phyloP scores from a whole-genome alignment of 2,797 vertebrate species.

The Melanotaenia pygmaea region DNA sequence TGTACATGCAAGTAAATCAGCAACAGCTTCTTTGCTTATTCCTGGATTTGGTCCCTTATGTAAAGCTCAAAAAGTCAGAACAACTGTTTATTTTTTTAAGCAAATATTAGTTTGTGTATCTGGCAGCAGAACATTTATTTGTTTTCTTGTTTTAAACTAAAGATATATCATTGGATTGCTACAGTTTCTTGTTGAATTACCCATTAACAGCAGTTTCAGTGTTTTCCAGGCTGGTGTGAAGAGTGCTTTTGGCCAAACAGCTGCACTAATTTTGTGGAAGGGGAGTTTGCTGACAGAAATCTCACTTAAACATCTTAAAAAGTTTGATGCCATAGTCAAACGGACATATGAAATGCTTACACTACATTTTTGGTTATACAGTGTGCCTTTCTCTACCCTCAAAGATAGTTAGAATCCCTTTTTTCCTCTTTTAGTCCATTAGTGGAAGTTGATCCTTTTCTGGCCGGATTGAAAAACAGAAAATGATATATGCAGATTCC shows the following conservation, averaged over 20 bases:
- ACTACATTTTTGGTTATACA: too few species aligned
- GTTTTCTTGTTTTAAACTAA: constrained; percentile 1
- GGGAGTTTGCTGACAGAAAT: neutral
- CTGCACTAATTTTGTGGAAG: neutral
- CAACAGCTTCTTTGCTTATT: constrained; percentile 20
- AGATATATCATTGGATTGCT: neutral
- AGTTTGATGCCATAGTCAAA: neutral
- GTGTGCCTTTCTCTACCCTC: too few species aligned
- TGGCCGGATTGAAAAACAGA: neutral
- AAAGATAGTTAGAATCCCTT: too few species aligned
- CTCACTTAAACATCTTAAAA: too few species aligned
- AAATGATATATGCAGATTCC: neutral
- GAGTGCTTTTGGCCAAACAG: neutral
- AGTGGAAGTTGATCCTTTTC: too few species aligned
- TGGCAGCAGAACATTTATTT: neutral
- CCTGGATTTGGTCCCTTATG: constrained; percentile 13
- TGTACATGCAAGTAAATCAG: constrained; percentile 27
- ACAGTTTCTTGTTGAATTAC: neutral
- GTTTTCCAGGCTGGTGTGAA: neutral
- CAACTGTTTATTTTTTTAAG: constrained; percentile 10
- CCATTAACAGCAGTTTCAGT: too few species aligned
- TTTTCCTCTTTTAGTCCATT: neutral
- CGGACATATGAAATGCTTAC: neutral
- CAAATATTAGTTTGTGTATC: neutral
- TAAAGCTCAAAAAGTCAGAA: constrained; percentile 43